Percentiles rank a stretch among this genome's conserved stretches.
These are phyloP conservation scores for Urocyon cinereoargenteus DNA, from an alignment of 2,797 vertebrate species.

Conservation along the genomic window DNA sequence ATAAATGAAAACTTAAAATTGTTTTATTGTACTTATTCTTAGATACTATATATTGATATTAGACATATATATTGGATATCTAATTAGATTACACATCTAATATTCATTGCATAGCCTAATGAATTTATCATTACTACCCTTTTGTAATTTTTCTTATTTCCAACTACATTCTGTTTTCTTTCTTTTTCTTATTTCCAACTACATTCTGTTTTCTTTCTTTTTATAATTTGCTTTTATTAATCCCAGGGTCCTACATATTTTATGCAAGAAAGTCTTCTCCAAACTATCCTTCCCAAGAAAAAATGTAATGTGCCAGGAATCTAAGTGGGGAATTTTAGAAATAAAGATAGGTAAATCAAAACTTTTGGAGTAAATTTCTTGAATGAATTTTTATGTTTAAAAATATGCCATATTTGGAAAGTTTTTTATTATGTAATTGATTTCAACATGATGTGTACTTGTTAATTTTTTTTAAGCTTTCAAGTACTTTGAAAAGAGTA, in stretches of 20 bases:
- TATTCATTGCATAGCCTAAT: not conserved
- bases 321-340: not conserved
- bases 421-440: not conserved
- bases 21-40: not conserved
- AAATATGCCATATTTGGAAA: constrained; percentile 12
- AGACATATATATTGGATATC: not conserved
- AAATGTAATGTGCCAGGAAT: not conserved
- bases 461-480: not conserved
- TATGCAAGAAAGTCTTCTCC: constrained; percentile 53
- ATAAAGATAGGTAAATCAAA: not conserved
- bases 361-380: not conserved
- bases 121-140: constrained; percentile 32
- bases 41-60: not conserved
- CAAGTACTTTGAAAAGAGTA: not conserved
- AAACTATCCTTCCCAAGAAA: not conserved
- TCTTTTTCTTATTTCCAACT: constrained; percentile 31
- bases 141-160: constrained; percentile 41
- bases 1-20: constrained; percentile 70
- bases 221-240: not conserved
- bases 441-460: not conserved
- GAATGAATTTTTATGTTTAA: not conserved
- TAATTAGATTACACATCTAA: not conserved
- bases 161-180: not conserved
- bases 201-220: not conserved
- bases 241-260: constrained; percentile 11